These are phyloP conservation scores for Cranoglanis bouderius DNA, from an alignment of 2,113 vertebrate genomes.

Conservation along the genomic window DNA sequence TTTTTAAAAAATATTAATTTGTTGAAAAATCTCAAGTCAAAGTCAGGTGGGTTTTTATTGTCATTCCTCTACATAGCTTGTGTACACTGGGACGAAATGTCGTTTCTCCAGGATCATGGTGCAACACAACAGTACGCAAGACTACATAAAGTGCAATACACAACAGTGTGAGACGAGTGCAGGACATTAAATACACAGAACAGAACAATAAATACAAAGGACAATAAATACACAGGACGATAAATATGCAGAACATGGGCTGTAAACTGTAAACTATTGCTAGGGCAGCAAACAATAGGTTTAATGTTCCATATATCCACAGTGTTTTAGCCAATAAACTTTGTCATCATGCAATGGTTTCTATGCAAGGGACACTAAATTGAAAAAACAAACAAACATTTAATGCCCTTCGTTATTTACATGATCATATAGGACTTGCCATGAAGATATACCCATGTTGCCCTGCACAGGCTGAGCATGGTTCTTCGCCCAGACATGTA, in stretches of 20 bases:
- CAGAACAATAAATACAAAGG: not conserved
- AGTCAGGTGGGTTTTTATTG: not conserved
- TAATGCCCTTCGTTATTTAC: not conserved
- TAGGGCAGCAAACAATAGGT: not conserved
- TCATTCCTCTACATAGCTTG: not conserved
- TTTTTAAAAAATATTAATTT: not conserved
- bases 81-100: not conserved
- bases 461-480: not conserved
- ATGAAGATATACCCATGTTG: not conserved
- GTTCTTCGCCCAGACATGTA: constrained; percentile 62
- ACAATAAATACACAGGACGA: not conserved
- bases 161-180: not conserved
- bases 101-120: not conserved
- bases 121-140: not conserved
- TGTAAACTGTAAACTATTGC: not conserved
- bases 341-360: not conserved
- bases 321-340: not conserved
- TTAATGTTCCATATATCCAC: not conserved
- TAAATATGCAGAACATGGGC: not conserved
- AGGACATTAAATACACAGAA: no score
- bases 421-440: not conserved
- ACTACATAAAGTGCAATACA: not conserved
- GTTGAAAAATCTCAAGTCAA: not conserved
- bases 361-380: not conserved
- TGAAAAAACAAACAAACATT: not conserved